These are phyloP conservation scores for Limonius californicus DNA, from an alignment of 1,140 invertebrate genomes.

Conservation along the genomic window DNA sequence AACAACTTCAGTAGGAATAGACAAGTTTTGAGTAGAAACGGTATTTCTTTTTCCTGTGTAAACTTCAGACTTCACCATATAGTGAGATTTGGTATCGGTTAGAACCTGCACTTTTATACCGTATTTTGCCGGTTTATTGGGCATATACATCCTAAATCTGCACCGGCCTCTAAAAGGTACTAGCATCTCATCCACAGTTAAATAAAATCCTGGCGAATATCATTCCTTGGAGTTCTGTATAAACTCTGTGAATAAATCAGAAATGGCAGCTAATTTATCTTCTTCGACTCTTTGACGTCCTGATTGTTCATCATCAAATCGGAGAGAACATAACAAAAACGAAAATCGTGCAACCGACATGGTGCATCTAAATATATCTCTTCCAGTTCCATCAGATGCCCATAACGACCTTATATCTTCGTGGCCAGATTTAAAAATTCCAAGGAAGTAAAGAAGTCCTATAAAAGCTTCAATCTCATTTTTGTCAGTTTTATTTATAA, in stretches of 20 bases:
- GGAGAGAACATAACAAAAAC: conserved; percentile 29
- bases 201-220: conserved; percentile 29
- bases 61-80: conserved; percentile 44
- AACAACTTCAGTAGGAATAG: conserved; percentile 34
- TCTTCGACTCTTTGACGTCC: neutral
- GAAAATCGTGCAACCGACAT: conserved; percentile 34
- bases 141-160: conserved; percentile 45
- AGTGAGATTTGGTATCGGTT: conserved; percentile 37
- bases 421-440: conserved; percentile 31
- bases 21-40: conserved; percentile 28
- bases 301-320: conserved; percentile 20
- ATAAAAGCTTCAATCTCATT: conserved; percentile 16
- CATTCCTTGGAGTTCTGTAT: conserved; percentile 33
- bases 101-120: conserved; percentile 44
- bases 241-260: conserved; percentile 41
- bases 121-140: conserved; percentile 47
- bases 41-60: conserved; percentile 34
- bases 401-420: conserved; percentile 28
- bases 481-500: neutral
- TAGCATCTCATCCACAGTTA: conserved; percentile 43
- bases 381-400: conserved; percentile 35
- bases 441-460: conserved; percentile 11
- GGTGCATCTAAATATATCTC: conserved; percentile 32
- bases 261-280: conserved; percentile 34
- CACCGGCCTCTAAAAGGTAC: conserved; percentile 39